Evolutionary conservation across 2,113 vertebrate genomes (phyloP), one percentile per base, ranked within the genome.

Genomic region (Lepisosteus oculatus): DNA sequence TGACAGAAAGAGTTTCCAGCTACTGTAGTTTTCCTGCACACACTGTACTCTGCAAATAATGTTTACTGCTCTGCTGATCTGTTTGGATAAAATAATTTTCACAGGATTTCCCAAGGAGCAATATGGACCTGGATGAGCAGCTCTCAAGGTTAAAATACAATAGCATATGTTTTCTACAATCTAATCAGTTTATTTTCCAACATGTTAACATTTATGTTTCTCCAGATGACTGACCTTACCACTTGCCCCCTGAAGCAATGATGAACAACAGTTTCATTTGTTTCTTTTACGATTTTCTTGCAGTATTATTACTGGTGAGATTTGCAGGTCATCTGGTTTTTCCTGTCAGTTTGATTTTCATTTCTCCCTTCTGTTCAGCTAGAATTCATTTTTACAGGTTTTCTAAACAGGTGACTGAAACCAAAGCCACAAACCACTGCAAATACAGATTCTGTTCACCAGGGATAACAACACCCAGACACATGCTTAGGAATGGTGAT

Each of bases 151-250:
- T 59, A 14, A 29, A 4, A 59, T 59, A 12, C 4, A 59, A 59
- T 12, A n/a, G 3, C n/a, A 11, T 13, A 6, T 1, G 13, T 59
- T 59, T 59, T 13, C 56, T n/a, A 59, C 7, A 59, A 13, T 59
- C 56, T 59, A 59, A 59, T 59, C 56, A 59, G 56, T 59, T 59
- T 59, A 59, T n/a, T 59, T 59, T 59, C 56, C 56, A 59, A 14
- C 3, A 59, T 4, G 11, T 14, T 59, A n/a, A 59, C n/a, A 59
- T 59, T 59, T 59, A 12, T 11, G 11, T 59, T 59, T 59, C 56
- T 59, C 56, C 56, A 11, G 56, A 59, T 59, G n/a, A 12, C 56
- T 59, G 56, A 59, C 56, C 56, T 59, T 59, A 12, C 7, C 12
- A n/a, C 3, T n/a, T 1, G 56, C n/a, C 56, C 54, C 12, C 1